A percentile compares a stretch with the other conserved stretches of the same genome.
These are phyloP conservation scores for Silurus aristotelis DNA, from an alignment of 2,797 vertebrate genomes.

Conservation along the genomic window DNA sequence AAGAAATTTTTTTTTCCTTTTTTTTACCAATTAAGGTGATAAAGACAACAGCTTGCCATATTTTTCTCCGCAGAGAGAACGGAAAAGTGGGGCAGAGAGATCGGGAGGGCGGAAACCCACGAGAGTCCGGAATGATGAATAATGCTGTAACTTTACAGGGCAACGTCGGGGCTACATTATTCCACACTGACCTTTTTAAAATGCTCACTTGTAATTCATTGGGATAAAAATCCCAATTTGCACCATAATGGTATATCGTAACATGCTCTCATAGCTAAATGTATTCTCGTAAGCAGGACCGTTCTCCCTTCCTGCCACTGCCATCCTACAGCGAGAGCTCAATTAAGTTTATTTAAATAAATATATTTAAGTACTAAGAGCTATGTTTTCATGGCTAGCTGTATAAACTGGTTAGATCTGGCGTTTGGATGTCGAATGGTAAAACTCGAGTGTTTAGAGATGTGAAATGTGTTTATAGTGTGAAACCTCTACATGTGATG, in stretches of 20 bases:
- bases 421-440: slow-evolving; percentile 30
- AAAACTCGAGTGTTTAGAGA: slow-evolving; percentile 19
- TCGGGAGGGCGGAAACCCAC: slow-evolving; percentile 45
- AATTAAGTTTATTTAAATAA: slow-evolving; percentile 27
- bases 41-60: slow-evolving; percentile 58
- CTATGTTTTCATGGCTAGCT: slow-evolving; percentile 19
- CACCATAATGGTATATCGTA: slow-evolving; percentile 41
- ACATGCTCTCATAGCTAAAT: slow-evolving; percentile 31
- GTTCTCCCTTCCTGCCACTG: neutral
- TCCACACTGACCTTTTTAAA: slow-evolving; percentile 53
- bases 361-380: neutral
- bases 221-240: slow-evolving; percentile 49
- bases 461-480: neutral
- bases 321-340: slow-evolving; percentile 18
- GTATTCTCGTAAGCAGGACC: neutral
- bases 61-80: slow-evolving; percentile 50
- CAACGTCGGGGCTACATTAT: slow-evolving; percentile 42
- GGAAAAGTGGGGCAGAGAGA: slow-evolving; percentile 54
- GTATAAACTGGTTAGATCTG: slow-evolving; percentile 28
- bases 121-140: slow-evolving; percentile 53
- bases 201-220: slow-evolving; percentile 45
- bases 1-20: slow-evolving; percentile 41
- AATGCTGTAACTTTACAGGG: slow-evolving; percentile 50
- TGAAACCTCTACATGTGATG: neutral
- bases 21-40: slow-evolving; percentile 58